Evolutionary conservation across 1,140 invertebrate species (phyloP).

Genomic region (Hyles euphorbiae): DNA sequence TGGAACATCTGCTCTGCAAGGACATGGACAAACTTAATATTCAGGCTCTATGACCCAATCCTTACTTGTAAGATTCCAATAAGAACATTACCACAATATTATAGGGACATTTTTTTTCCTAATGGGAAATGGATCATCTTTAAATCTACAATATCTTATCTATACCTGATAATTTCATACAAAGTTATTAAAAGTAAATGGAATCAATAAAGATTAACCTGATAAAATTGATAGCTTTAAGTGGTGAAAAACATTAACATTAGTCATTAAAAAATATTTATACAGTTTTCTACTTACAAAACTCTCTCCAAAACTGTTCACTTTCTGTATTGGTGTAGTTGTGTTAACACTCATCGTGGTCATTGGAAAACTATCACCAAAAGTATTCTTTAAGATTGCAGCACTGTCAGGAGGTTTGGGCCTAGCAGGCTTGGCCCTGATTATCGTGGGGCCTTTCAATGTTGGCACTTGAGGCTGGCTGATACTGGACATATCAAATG

Average conservation of each 20-base stretch:
- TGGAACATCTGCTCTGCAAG: too few relatives aligned
- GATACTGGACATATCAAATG: conserved; percentile 62
- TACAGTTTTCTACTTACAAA: conserved; percentile 46
- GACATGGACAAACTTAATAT: too few relatives aligned
- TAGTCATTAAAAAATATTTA: not conserved
- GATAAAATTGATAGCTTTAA: not conserved
- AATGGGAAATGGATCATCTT: too few relatives aligned
- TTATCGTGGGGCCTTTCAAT: conserved; percentile 80
- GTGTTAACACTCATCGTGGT: conserved; percentile 65
- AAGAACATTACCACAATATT: too few relatives aligned
- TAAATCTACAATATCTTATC: too few relatives aligned
- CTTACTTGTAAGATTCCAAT: too few relatives aligned
- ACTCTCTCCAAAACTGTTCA: conserved; percentile 49
- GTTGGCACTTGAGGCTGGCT: conserved; percentile 51
- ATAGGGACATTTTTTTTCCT: too few relatives aligned
- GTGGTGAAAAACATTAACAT: not conserved
- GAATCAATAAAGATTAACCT: too few relatives aligned
- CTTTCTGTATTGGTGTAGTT: conserved; percentile 59
- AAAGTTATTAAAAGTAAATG: too few relatives aligned
- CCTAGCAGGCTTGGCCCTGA: conserved; percentile 84
- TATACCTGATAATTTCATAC: too few relatives aligned
- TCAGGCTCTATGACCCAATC: too few relatives aligned
- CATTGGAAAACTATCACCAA: conserved; percentile 47
- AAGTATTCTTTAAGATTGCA: conserved; percentile 55
- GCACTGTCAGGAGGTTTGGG: conserved; percentile 79